A percentile compares a stretch with the other conserved stretches of the same genome.
These are phyloP conservation scores for Sciurus vulgaris DNA, from an alignment of 2,797 vertebrate species.

Conservation along the genomic window DNA sequence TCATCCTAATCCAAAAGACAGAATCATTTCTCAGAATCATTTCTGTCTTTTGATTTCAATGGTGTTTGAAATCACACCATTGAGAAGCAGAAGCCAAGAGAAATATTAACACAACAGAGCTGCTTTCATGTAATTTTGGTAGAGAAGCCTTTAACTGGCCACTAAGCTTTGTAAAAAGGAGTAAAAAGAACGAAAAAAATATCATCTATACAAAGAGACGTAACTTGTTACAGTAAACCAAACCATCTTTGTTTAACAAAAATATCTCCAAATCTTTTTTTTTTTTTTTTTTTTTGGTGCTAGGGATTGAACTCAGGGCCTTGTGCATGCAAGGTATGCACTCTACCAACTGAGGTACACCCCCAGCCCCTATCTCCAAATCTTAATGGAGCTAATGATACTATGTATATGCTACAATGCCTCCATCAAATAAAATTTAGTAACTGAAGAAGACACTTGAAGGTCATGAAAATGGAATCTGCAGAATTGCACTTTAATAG, in stretches of 20 bases:
- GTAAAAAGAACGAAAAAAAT: conserved; percentile 24
- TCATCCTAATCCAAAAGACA: background rate
- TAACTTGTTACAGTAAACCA: conserved; percentile 38
- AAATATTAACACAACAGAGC: background rate
- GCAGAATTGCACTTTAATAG: background rate
- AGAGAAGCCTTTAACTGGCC: background rate
- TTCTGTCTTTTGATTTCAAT: too few species aligned
- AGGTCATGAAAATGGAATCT: background rate
- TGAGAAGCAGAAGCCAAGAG: background rate
- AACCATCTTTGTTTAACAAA: conserved; percentile 18
- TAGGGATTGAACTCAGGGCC: too few species aligned
- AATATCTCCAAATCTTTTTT: background rate
- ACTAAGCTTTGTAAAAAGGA: background rate
- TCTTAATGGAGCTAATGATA: background rate
- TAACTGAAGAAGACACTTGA: background rate
- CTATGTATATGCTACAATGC: conserved; percentile 33
- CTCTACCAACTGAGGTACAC: too few species aligned
- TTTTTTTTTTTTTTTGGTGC: too few species aligned
- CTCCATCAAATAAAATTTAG: background rate
- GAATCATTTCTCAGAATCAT: background rate
- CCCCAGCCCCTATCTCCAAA: background rate
- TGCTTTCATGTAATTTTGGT: background rate
- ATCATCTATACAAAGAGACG: background rate
- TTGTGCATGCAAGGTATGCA: too few species aligned
- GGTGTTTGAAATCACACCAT: background rate